Evolutionary conservation across 2,797 vertebrate genomes (phyloP).

Genomic region (Rhinatrema bivittatum): DNA sequence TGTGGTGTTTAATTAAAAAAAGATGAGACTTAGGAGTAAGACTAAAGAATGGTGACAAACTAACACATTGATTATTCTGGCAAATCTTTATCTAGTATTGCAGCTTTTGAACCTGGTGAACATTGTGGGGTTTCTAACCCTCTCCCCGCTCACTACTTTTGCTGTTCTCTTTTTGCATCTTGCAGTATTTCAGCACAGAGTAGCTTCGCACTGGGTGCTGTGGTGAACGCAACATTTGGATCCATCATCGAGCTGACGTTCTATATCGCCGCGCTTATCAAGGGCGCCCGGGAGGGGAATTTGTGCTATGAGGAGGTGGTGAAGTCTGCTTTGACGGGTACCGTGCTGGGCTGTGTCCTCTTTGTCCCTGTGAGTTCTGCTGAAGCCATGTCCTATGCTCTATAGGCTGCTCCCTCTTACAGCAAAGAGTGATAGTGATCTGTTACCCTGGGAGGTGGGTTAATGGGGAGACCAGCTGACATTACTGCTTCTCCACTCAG

Average conservation of each 20-base stretch:
- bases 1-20: too few species aligned
- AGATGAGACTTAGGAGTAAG: too few species aligned
- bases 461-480: too few species aligned
- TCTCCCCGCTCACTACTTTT: accelerated
- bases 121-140: too few species aligned
- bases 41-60: too few species aligned
- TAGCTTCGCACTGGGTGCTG: constrained; percentile 77
- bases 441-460: neutral
- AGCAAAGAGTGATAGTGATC: too few species aligned
- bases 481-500: too few species aligned
- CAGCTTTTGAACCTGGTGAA: too few species aligned
- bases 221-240: constrained; percentile 80
- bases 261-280: constrained; percentile 81
- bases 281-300: constrained; percentile 60
- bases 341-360: constrained; percentile 78
- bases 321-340: constrained; percentile 76
- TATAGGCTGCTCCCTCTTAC: neutral
- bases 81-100: too few species aligned
- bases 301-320: constrained; percentile 77
- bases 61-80: too few species aligned
- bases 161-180: neutral
- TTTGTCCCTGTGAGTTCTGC: constrained; percentile 69
- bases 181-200: constrained; percentile 79
- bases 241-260: constrained; percentile 83
- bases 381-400: neutral